phyloP scores from a whole-genome alignment of 2,113 vertebrate species.

The Montifringilla adamsi region DNA sequence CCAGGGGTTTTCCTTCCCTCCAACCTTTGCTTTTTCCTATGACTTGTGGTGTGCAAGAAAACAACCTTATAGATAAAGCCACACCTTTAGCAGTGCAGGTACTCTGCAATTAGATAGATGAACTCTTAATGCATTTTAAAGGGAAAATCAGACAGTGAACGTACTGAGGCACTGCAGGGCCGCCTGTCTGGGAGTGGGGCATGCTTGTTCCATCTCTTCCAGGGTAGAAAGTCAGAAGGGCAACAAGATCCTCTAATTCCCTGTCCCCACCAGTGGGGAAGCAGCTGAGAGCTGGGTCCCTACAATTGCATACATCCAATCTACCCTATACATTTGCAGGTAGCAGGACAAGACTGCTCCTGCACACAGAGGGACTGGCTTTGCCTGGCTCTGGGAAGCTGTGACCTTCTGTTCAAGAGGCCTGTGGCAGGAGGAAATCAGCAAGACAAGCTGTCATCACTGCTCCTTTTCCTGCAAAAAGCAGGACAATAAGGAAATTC shows the following conservation, averaged over 20 bases:
- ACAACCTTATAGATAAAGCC: neutral
- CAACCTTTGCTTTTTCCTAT: neutral
- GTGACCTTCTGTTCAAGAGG: neutral
- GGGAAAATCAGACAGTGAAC: neutral
- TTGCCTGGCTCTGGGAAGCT: neutral
- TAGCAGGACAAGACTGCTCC: neutral
- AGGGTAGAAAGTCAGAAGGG: neutral
- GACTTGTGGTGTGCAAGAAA: neutral
- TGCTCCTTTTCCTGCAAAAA: neutral
- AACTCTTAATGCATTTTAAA: neutral
- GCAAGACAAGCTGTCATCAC: neutral
- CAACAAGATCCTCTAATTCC: neutral
- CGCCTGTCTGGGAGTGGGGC: fast-evolving
- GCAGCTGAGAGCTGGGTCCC: neutral
- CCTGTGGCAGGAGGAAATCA: neutral
- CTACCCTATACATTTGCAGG: fast-evolving
- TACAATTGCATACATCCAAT: fast-evolving
- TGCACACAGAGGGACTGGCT: neutral
- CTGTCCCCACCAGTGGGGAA: fast-evolving
- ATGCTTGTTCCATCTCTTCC: neutral
- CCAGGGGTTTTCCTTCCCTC: neutral
- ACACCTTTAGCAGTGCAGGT: neutral
- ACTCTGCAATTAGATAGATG: neutral
- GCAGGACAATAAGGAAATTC: neutral
- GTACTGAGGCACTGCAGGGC: neutral